Conservation (phyloP, 2,797 vertebrate genomes). For the Helarctos malayanus region DNA sequence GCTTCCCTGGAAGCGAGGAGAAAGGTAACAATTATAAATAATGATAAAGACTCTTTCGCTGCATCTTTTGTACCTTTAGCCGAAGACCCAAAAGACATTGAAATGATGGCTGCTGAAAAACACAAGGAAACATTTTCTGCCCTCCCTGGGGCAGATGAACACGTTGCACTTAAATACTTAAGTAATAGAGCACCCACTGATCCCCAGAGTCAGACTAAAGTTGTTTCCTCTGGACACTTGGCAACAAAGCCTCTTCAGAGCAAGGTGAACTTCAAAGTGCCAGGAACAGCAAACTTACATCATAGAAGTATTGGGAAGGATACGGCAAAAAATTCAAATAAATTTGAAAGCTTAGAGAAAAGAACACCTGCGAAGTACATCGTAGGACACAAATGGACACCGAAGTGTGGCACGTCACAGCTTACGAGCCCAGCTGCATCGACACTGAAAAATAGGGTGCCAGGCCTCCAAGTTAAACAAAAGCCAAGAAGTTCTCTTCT, state of each 20-base stretch:
- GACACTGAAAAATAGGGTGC: not conserved
- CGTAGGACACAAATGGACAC: constrained; percentile 72
- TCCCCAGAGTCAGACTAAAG: constrained; percentile 6
- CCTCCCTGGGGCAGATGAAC: constrained; percentile 30
- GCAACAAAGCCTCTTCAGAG: constrained; percentile 85
- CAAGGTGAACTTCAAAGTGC: constrained; percentile 86
- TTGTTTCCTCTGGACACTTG: constrained; percentile 61
- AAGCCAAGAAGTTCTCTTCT: constrained; percentile 42
- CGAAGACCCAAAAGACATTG: constrained; percentile 73
- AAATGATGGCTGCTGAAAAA: constrained; percentile 66
- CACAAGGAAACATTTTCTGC: not conserved
- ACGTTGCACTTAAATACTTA: rapidly evolving
- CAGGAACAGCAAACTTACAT: constrained; percentile 86
- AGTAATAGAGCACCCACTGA: not conserved
- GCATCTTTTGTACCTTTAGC: constrained; percentile 75
- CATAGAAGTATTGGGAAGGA: constrained; percentile 85
- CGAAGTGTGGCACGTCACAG: constrained; percentile 72
- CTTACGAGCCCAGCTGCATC: not conserved
- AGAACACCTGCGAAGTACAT: constrained; percentile 81
- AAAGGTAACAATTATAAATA: constrained; percentile 79
- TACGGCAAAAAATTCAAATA: constrained; percentile 77
- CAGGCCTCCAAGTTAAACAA: constrained; percentile 24
- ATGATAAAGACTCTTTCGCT: not conserved
- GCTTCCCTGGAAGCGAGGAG: constrained; percentile 69
- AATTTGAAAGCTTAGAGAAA: constrained; percentile 86